Base-by-base conservation (phyloP, 2,113 vertebrate genomes). In the Lycaon pictus region DNA sequence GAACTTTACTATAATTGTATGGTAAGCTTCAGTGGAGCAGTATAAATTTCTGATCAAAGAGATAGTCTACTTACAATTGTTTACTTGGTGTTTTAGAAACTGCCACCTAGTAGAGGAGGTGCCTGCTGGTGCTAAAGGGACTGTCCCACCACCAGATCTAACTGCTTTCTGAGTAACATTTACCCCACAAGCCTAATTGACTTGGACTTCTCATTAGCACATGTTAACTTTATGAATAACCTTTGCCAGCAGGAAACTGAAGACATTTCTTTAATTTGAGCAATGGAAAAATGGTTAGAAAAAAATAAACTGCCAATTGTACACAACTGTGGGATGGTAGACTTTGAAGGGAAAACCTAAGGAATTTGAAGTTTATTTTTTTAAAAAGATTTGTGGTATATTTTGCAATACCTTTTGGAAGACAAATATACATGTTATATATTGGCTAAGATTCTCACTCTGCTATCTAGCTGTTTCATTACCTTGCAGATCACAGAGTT, bases 11-110 rank as follows among this genome's bases (percentile, higher is more conserved):
- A 29, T 55, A 29, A 90, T 51, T 67, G 11, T 62, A 2, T 56
- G 71, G 8, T 63, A 55, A 51, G 27, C 58, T 82, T n/a, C 22
- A 58, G n/a, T 25, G 43, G 25, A 93, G 76, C 77, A 63, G 32
- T 87, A 12, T 86, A 60, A 76, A 79, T 63, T 92, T 96, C 56
- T 77, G 65, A 88, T 63, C 60, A 79, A 95, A 88, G 84, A 87
- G 67, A 76, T 81, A 19, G 76, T 88, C 32, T 51, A 19, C 58
- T 93, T 96, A 60, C 86, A 95, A 56, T 53, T 86, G 82, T 77
- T 72, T 79, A 65, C 67, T 77, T 48, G 32, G 43, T 91, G 43
- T 85, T 96, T 95, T 29, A 93, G 91, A 95, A 98, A 79, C 37
- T 95, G 85, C 51, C 43, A 83, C 8, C 15, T 51, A 32, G 20